Conservation (phyloP, 2,888 invertebrate species). For the Troilus luridus region DNA sequence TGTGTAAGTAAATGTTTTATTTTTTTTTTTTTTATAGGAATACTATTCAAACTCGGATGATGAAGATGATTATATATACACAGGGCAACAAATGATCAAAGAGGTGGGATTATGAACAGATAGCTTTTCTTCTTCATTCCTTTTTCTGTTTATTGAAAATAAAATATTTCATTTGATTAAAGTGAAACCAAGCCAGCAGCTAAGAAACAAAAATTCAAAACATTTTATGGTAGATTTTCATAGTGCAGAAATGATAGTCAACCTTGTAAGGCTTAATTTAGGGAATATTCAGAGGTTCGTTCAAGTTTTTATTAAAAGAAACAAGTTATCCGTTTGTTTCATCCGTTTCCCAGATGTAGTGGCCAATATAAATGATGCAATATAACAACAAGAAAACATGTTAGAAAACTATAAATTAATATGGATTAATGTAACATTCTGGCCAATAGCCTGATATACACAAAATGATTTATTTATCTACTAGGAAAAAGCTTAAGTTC, state of each 20-base stretch:
- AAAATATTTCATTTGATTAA: background rate
- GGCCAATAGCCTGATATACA: no score
- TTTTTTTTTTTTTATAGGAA: constrained; percentile 62
- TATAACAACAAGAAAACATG: background rate
- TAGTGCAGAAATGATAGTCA: background rate
- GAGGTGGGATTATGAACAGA: constrained; percentile 51
- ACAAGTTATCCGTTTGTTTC: background rate
- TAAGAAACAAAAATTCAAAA: no score
- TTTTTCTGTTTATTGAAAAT: background rate
- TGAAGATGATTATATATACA: constrained; percentile 53
- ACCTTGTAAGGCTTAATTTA: background rate
- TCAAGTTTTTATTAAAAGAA: background rate
- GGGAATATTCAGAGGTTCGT: background rate
- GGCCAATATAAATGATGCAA: background rate
- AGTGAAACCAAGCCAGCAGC: background rate
- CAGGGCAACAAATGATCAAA: constrained; percentile 31
- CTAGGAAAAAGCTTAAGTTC: no score
- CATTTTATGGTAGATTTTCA: background rate
- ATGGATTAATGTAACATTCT: background rate
- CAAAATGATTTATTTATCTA: no score
- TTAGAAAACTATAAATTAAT: background rate
- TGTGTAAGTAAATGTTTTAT: background rate
- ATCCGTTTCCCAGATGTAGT: background rate
- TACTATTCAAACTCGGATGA: constrained; percentile 63
- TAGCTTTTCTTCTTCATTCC: background rate